Evolutionary conservation across 2,797 vertebrate species (phyloP).

Genomic region (Amblyraja radiata): DNA sequence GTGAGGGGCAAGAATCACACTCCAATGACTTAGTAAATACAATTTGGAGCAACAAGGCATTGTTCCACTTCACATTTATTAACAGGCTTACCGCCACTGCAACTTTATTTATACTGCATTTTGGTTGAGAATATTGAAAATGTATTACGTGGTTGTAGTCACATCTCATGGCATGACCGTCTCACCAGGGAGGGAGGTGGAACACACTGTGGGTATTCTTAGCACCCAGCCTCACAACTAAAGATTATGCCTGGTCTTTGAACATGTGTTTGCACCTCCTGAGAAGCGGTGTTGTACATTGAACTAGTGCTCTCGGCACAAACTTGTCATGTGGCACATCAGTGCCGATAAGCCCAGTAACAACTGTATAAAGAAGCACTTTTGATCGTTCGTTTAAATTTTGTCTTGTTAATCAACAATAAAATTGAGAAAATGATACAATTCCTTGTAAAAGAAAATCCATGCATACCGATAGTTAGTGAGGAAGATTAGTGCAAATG

Average conservation of each 20-base stretch:
- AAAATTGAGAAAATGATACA: background rate
- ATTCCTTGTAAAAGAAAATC: background rate
- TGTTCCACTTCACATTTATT: background rate
- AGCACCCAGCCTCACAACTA: background rate
- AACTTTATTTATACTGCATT: background rate
- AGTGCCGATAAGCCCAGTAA: background rate
- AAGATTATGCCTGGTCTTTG: background rate
- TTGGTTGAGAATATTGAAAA: background rate
- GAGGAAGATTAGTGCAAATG: slow-evolving; percentile 2
- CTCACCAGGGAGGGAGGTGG: background rate
- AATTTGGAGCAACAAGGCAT: background rate
- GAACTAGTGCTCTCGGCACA: background rate
- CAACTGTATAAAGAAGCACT: background rate
- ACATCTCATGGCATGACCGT: background rate
- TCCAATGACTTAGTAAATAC: background rate
- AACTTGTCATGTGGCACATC: background rate
- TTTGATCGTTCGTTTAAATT: background rate
- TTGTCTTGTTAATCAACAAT: background rate
- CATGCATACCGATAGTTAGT: background rate
- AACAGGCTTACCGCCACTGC: background rate
- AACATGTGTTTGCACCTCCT: background rate
- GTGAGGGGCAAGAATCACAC: background rate
- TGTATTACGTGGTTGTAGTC: background rate
- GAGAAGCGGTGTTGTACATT: background rate
- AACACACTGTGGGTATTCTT: background rate